Evolutionary conservation across 2,888 invertebrate species (phyloP).

Genomic region (Sphaeridia pumilis): DNA sequence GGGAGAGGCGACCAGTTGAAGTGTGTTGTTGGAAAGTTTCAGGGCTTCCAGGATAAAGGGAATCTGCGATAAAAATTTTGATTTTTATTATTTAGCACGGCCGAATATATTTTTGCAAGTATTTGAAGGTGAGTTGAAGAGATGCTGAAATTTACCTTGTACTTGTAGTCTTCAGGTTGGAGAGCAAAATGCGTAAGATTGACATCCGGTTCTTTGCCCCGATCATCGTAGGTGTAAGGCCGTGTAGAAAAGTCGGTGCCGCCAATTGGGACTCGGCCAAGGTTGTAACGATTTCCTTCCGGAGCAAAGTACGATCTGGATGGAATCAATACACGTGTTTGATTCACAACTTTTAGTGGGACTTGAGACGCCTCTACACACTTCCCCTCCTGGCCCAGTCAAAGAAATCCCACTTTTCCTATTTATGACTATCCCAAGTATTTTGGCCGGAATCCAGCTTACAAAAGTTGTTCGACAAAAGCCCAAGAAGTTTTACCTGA

Average conservation of each 20-base stretch:
- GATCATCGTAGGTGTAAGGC: constrained; percentile 66
- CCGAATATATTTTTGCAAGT: neutral
- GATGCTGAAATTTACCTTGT: constrained; percentile 50
- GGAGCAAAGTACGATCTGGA: constrained; percentile 48
- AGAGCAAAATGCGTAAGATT: constrained; percentile 55
- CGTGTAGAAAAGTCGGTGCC: constrained; percentile 75
- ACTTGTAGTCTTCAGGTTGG: constrained; percentile 53
- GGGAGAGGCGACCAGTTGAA: constrained; percentile 41
- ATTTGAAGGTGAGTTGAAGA: neutral
- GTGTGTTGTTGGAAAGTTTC: constrained; percentile 35
- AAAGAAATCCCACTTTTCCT: too few species aligned
- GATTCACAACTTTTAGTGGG: too few species aligned
- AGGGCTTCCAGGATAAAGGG: constrained; percentile 40
- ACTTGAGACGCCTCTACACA: too few species aligned
- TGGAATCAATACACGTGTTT: constrained; percentile 6
- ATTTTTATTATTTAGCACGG: neutral
- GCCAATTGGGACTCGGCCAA: constrained; percentile 70
- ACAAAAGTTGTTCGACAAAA: neutral
- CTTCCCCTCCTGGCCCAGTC: too few species aligned
- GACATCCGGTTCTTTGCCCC: constrained; percentile 42
- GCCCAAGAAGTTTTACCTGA: constrained; percentile 28
- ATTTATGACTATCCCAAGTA: neutral
- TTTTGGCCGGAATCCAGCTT: neutral
- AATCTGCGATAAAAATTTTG: constrained; percentile 37
- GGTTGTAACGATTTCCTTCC: constrained; percentile 62